Evolutionary conservation across 2,113 vertebrate species (phyloP).

Genomic region (Chloebia gouldiae): DNA sequence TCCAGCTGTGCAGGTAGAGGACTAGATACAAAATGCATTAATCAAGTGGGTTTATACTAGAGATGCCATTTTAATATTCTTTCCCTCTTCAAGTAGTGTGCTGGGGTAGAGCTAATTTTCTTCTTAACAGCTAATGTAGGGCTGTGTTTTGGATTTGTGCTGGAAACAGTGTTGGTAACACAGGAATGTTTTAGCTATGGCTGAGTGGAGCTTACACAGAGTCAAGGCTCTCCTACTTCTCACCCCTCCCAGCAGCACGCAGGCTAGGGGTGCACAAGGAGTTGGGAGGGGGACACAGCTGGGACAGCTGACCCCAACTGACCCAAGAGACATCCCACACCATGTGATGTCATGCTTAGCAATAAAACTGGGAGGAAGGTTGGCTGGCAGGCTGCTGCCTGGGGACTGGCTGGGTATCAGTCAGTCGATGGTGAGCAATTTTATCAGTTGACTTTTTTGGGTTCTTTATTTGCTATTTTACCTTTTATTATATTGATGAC

Average conservation of each 20-base stretch:
- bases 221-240: background rate
- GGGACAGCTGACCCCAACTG: background rate
- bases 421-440: background rate
- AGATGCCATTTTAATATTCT: background rate
- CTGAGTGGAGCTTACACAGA: background rate
- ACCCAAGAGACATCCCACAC: background rate
- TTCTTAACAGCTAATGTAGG: background rate
- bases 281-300: background rate
- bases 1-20: constrained; percentile 37
- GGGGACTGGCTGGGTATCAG: background rate
- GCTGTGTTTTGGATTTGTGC: background rate
- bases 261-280: background rate
- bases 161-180: background rate
- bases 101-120: background rate
- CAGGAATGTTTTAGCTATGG: background rate
- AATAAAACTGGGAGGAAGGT: background rate
- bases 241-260: background rate
- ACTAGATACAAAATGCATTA: background rate
- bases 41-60: background rate
- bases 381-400: background rate
- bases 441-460: background rate
- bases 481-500: background rate
- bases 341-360: background rate
- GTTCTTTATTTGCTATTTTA: background rate
- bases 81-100: background rate